Evolutionary conservation across 2,888 invertebrate species (phyloP).

Genomic region (Limnephilus auricula): DNA sequence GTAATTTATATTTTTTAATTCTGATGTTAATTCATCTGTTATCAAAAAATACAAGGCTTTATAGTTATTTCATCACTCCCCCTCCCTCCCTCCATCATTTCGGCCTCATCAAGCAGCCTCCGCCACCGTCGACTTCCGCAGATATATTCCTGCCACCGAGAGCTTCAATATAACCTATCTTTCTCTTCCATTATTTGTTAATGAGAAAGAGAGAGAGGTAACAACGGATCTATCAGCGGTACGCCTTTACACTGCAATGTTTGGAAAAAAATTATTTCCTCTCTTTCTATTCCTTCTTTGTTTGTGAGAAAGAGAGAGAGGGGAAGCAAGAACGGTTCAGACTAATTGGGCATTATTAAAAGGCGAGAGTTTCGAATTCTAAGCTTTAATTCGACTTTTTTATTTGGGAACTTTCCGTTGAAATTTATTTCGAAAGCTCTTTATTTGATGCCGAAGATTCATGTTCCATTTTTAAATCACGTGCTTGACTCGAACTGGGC

Average conservation of each 20-base stretch:
- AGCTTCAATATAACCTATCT: neutral
- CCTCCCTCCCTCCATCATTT: neutral
- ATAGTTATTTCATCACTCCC: neutral
- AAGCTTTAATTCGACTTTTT: neutral
- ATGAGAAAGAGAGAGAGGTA: neutral
- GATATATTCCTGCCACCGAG: neutral
- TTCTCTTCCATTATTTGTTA: neutral
- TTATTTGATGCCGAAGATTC: neutral
- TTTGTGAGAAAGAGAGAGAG: no score
- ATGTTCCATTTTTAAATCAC: neutral
- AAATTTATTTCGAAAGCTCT: neutral
- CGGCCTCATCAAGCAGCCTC: neutral
- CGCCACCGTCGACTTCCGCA: neutral
- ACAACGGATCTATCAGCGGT: neutral
- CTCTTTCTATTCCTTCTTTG: no score
- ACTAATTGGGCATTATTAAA: constrained; percentile 37
- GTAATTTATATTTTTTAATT: no score
- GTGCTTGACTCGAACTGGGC: neutral
- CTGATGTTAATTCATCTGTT: no score
- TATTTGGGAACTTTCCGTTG: neutral
- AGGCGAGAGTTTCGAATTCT: constrained; percentile 7
- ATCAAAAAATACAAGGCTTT: neutral
- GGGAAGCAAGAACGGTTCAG: no score
- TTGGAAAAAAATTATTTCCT: neutral
- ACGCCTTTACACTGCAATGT: neutral